Conservation (phyloP, 2,888 invertebrate genomes). For the Limnephilus rhombicus region DNA sequence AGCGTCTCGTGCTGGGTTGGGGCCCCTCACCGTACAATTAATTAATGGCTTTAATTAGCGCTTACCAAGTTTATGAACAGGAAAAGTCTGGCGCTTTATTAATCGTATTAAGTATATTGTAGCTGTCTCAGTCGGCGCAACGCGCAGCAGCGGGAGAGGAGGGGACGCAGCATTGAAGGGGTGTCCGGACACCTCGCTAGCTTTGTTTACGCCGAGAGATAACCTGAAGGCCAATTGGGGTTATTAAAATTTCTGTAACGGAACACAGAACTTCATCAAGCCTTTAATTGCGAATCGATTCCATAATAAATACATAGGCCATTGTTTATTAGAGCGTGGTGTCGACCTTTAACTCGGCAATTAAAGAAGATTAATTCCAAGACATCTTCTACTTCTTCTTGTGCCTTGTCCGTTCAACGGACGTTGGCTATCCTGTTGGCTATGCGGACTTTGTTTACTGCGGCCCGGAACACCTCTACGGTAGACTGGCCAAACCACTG, state of each 20-base stretch:
- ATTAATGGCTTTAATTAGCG: slow-evolving; percentile 66
- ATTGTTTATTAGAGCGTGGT: not conserved
- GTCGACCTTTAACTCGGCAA: not conserved
- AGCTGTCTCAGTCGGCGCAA: slow-evolving; percentile 41
- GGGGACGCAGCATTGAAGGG: not conserved
- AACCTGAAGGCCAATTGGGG: slow-evolving; percentile 47
- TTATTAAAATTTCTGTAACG: slow-evolving; percentile 61
- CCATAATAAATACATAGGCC: not conserved
- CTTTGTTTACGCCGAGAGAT: slow-evolving; percentile 52
- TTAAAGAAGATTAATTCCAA: not conserved
- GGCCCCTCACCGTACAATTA: slow-evolving; percentile 59
- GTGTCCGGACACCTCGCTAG: slow-evolving; percentile 10
- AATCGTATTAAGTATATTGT: slow-evolving; percentile 64
- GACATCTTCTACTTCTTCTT: not conserved
- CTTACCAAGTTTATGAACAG: slow-evolving; percentile 64
- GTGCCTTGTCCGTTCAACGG: too few relatives aligned
- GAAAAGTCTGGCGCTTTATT: slow-evolving; percentile 64
- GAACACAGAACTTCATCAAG: slow-evolving; percentile 48
- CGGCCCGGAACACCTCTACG: too few relatives aligned
- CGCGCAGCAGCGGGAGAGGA: not conserved
- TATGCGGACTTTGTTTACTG: too few relatives aligned
- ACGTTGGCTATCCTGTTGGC: too few relatives aligned
- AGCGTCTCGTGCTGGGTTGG: slow-evolving; percentile 5
- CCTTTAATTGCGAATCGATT: slow-evolving; percentile 1
- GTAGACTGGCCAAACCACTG: too few relatives aligned